These are phyloP conservation scores for Dipodomys stephensi DNA, from an alignment of 2,113 vertebrate species.

Conservation along the genomic window DNA sequence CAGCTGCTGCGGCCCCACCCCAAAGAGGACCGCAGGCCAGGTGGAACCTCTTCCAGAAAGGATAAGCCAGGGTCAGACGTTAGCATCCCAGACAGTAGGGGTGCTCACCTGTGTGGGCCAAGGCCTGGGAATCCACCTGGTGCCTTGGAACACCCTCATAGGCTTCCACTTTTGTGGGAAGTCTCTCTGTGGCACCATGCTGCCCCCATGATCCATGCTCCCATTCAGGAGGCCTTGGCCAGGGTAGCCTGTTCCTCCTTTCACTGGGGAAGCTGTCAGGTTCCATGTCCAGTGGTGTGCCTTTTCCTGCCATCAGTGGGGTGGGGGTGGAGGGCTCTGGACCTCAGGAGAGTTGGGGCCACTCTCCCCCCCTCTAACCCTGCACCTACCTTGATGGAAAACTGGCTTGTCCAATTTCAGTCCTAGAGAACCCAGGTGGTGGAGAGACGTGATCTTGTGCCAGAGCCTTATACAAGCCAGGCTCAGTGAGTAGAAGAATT, in stretches of 20 bases:
- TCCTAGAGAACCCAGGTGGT: background rate
- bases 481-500: background rate
- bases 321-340: too few relatives aligned
- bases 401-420: background rate
- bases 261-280: background rate
- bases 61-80: background rate
- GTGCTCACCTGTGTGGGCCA: background rate
- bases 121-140: background rate
- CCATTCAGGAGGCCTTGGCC: background rate
- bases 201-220: background rate
- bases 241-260: background rate
- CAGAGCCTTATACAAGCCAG: background rate
- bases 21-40: background rate
- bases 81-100: background rate
- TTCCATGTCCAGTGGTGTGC: background rate
- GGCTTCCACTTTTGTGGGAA: background rate
- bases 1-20: background rate
- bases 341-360: background rate
- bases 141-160: background rate
- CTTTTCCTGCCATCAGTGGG: background rate
- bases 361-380: background rate
- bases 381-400: background rate
- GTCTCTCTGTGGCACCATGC: fast-evolving
- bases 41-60: background rate
- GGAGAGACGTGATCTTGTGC: background rate